Evolutionary conservation across 30 jellyfish, hydroid and myxozoan genomes (phyloP).

Genomic region (Mastigias papua): DNA sequence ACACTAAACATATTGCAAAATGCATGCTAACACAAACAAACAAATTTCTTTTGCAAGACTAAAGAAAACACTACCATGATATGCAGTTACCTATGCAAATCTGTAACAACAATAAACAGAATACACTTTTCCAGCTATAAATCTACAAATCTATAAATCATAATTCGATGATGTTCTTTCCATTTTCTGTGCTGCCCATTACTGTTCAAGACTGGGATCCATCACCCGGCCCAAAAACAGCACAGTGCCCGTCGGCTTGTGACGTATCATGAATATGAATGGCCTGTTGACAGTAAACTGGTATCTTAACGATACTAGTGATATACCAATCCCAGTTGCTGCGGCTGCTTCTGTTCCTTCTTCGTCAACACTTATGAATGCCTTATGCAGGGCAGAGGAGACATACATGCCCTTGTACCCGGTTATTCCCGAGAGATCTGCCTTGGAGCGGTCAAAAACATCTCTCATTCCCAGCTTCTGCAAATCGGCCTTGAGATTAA

Average conservation of each 20-base stretch:
- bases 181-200: not conserved
- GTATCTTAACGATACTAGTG: slow-evolving; percentile 52
- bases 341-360: slow-evolving; percentile 92
- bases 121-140: too few species aligned
- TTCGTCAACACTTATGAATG: slow-evolving; percentile 75
- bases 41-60: too few species aligned
- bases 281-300: slow-evolving; percentile 71
- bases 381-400: slow-evolving; percentile 67
- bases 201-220: slow-evolving; percentile 52
- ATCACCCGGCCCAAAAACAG: slow-evolving; percentile 78
- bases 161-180: not conserved
- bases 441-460: slow-evolving; percentile 50
- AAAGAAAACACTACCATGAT: too few species aligned
- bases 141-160: too few species aligned
- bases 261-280: slow-evolving; percentile 62
- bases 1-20: too few species aligned
- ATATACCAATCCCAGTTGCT: slow-evolving; percentile 72
- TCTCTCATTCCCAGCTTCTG: slow-evolving; percentile 67
- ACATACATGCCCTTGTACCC: slow-evolving; percentile 77
- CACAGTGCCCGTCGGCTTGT: slow-evolving; percentile 56
- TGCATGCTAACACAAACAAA: too few species aligned
- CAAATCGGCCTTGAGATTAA: slow-evolving; percentile 27
- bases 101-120: too few species aligned
- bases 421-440: slow-evolving; percentile 78
- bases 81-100: too few species aligned